These are phyloP conservation scores for Decapterus maruadsi DNA, from an alignment of 2,797 vertebrate species.

Conservation along the genomic window DNA sequence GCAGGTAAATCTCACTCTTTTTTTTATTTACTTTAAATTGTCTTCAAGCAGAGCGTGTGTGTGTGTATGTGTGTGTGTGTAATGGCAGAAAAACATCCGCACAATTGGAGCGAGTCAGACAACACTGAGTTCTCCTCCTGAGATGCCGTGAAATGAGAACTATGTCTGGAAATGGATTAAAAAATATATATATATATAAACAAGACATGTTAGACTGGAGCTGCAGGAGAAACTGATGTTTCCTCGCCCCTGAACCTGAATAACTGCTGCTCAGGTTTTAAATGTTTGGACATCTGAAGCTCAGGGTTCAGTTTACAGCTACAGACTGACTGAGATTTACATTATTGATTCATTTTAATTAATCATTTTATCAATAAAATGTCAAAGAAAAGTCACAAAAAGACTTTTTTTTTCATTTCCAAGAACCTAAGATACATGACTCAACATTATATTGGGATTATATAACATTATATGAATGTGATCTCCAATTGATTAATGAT, in stretches of 20 bases:
- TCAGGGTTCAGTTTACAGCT: background rate
- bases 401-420: background rate
- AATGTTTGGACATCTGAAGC: background rate
- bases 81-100: background rate
- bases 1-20: background rate
- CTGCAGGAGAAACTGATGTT: too few relatives aligned
- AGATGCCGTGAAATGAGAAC: conserved; percentile 8
- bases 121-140: background rate
- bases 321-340: background rate
- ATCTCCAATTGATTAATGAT: background rate
- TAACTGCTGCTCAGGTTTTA: background rate
- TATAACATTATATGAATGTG: too few relatives aligned
- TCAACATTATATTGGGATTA: too few relatives aligned
- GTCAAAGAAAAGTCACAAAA: background rate
- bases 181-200: conserved; percentile 7
- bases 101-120: background rate
- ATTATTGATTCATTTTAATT: background rate
- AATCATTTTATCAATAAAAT: background rate
- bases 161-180: conserved; percentile 11
- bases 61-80: background rate
- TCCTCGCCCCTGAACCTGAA: background rate
- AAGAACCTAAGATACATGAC: background rate
- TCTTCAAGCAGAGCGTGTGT: background rate
- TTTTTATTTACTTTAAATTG: background rate
- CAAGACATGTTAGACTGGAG: background rate